These are phyloP conservation scores for Galaxea fascicularis DNA, from an alignment of 92 coral and sea anemone genomes.

Conservation along the genomic window DNA sequence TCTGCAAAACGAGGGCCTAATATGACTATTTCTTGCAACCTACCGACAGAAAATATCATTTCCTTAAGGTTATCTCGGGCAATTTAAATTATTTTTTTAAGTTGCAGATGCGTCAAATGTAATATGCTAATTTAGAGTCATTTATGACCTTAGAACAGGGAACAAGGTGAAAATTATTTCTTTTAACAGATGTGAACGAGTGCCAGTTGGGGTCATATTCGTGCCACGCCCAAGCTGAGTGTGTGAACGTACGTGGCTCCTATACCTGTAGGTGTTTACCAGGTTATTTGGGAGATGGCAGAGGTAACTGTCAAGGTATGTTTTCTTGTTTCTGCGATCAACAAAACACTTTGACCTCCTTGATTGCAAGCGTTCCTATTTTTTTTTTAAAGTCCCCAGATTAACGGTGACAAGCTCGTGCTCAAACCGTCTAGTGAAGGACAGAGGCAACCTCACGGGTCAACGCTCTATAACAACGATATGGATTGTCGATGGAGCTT, in stretches of 20 bases:
- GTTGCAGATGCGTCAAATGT: too few relatives aligned
- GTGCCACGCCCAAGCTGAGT: background rate
- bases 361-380: background rate
- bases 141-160: too few relatives aligned
- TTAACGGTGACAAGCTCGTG: background rate
- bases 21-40: too few relatives aligned
- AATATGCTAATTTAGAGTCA: too few relatives aligned
- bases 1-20: too few relatives aligned
- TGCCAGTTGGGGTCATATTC: background rate
- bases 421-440: background rate
- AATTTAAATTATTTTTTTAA: too few relatives aligned
- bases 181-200: slow-evolving; percentile 10
- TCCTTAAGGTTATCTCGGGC: too few relatives aligned
- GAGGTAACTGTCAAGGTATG: slow-evolving; percentile 3
- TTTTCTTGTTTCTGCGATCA: background rate
- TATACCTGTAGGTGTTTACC: slow-evolving; percentile 8
- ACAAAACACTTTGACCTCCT: background rate
- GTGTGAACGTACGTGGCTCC: slow-evolving; percentile 26
- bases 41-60: too few relatives aligned
- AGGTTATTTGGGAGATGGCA: slow-evolving; percentile 11
- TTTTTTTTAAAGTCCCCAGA: background rate
- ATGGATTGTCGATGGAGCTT: slow-evolving; percentile 32
- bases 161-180: background rate
- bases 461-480: background rate
- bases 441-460: background rate